Conservation (phyloP, 1,140 invertebrate genomes). For the Thalassaphorura encarpata region DNA sequence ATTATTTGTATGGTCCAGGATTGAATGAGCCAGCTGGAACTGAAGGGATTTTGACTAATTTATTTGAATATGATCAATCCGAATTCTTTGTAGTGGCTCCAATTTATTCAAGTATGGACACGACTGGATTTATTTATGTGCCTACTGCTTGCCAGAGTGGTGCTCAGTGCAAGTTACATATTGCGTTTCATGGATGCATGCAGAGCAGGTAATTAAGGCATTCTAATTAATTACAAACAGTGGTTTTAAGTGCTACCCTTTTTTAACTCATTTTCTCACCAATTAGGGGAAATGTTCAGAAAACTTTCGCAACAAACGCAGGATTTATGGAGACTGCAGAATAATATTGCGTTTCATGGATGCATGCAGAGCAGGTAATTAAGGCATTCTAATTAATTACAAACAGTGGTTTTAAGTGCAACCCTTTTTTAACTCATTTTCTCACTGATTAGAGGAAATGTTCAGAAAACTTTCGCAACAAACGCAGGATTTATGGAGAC, state of each 20-base stretch:
- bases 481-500: slow-evolving; percentile 40
- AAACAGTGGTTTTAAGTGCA: too few species aligned
- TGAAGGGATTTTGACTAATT: slow-evolving; percentile 12
- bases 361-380: too few species aligned
- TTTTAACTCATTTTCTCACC: slow-evolving; percentile 8
- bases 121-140: slow-evolving; percentile 37
- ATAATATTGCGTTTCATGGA: slow-evolving; percentile 40
- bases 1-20: slow-evolving; percentile 37
- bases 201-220: slow-evolving; percentile 36
- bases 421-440: slow-evolving; percentile 11
- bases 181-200: slow-evolving; percentile 39
- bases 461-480: slow-evolving; percentile 33
- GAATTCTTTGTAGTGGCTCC: slow-evolving; percentile 36
- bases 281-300: slow-evolving; percentile 13
- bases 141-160: slow-evolving; percentile 35
- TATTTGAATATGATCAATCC: slow-evolving; percentile 35
- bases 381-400: too few species aligned
- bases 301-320: slow-evolving; percentile 35
- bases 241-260: too few species aligned
- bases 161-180: slow-evolving; percentile 37
- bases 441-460: slow-evolving; percentile 8
- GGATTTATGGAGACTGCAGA: slow-evolving; percentile 42
- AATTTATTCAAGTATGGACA: slow-evolving; percentile 34
- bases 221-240: too few species aligned
- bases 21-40: slow-evolving; percentile 17